Base-by-base conservation (phyloP, 2,888 invertebrate species). In the Cataglyphis rosenhaueri region DNA sequence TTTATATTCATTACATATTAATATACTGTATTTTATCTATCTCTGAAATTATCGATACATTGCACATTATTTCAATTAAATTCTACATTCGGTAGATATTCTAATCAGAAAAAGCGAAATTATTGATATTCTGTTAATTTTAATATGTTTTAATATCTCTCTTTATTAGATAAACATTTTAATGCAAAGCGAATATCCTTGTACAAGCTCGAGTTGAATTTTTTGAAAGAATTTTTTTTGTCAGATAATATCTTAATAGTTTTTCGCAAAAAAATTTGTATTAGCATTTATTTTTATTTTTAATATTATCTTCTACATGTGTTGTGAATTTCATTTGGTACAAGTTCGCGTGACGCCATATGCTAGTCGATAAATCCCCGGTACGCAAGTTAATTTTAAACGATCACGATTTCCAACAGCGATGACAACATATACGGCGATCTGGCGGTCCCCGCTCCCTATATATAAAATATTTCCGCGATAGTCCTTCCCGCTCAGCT, bases 351-450 rank as follows among this genome's bases (percentile, higher is more conserved):
- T 87, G 86, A 88, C 84, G 73, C 65, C 25, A 81, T 61, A 74
- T 62, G 68, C 66, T 57, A 41, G 21, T 70, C 85, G 74, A 90
- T 89, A 88, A 90, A 89, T 90, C 81, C 85, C 82, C 25, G 61
- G 66, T 84, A 64, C 83, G 84, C 85, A 85, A 87, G 84, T 89
- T 90, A 88, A 89, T 91, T 90, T 89, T 88, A 88, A 89, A 85
- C 86, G 83, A 81, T 86, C 86, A 84, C 84, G 86, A 88, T 84
- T 90, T 76, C 74, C 86, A 88, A 74, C 81, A 74, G 85, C 86
- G 84, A 89, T 89, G 89, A 90, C 90, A 90, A 88, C 88, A 79
- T 73, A 83, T 73, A 81, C 62, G 61, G 52, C 66, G 38, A 75
- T 61, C 76, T 44, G 52, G 57, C 65, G 25, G 29, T 12, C 41